These are phyloP conservation scores for Gouania willdenowi DNA, from an alignment of 2,797 vertebrate genomes.

Conservation along the genomic window DNA sequence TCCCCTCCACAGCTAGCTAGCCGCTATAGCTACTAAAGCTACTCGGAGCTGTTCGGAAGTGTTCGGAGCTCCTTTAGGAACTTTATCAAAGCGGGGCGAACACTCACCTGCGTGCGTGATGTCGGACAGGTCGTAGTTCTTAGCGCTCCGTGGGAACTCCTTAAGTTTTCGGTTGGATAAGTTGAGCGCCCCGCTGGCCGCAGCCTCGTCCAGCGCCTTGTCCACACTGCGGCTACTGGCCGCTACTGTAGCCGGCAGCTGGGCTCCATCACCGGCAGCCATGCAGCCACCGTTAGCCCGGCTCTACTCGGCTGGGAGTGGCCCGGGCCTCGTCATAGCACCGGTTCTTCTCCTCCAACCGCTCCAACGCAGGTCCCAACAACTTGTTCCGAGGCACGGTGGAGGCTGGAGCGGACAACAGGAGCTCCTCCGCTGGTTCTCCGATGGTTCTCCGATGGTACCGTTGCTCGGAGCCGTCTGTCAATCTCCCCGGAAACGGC, in stretches of 20 bases:
- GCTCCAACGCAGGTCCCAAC: too few relatives aligned
- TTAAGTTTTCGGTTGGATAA: slow-evolving; percentile 85
- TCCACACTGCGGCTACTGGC: slow-evolving; percentile 86
- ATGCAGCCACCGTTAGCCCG: slow-evolving; percentile 59
- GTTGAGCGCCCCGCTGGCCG: slow-evolving; percentile 84
- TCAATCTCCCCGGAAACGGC: too few relatives aligned
- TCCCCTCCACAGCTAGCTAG: too few relatives aligned
- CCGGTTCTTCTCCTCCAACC: too few relatives aligned
- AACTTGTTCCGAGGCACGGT: too few relatives aligned
- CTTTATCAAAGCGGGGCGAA: too few relatives aligned
- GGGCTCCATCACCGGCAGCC: slow-evolving; percentile 81
- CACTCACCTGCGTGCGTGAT: slow-evolving; percentile 86
- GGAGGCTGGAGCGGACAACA: too few relatives aligned
- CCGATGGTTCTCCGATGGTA: too few relatives aligned
- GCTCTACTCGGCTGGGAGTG: slow-evolving; percentile 33
- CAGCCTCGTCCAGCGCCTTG: slow-evolving; percentile 88
- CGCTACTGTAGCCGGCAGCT: slow-evolving; percentile 79
- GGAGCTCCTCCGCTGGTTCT: too few relatives aligned
- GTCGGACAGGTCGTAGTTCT: slow-evolving; percentile 88
- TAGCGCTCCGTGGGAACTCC: slow-evolving; percentile 84
- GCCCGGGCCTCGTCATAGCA: slow-evolving; percentile 37
- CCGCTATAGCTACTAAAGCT: background rate
- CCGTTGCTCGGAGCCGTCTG: too few relatives aligned
- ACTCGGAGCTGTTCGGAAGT: background rate
- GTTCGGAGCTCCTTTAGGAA: background rate